Evolutionary conservation across 1,140 invertebrate species (phyloP).

Genomic region (Antheraea pernyi): DNA sequence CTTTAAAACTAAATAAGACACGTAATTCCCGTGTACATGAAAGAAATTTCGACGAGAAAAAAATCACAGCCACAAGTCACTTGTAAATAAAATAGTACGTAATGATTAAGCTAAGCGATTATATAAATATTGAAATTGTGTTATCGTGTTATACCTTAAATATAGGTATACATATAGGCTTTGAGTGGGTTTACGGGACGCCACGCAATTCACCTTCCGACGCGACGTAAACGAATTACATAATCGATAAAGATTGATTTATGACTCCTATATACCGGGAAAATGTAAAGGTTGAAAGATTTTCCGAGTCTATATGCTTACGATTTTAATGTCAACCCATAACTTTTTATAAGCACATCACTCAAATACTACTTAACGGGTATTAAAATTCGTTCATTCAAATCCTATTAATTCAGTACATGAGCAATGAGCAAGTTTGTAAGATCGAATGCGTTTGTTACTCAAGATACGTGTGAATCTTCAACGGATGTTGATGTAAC

Average conservation of each 20-base stretch:
- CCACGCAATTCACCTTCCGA: conserved; percentile 11
- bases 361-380: too few species aligned
- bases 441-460: too few species aligned
- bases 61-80: too few species aligned
- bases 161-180: neutral
- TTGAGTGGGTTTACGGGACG: neutral
- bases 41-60: too few species aligned
- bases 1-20: too few species aligned
- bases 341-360: neutral
- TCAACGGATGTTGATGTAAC: too few species aligned
- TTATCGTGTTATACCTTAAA: neutral
- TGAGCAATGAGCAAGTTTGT: too few species aligned
- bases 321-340: neutral
- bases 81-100: too few species aligned
- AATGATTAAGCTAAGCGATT: neutral
- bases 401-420: too few species aligned
- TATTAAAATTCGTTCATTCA: too few species aligned
- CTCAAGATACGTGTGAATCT: too few species aligned
- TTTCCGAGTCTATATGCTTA: neutral
- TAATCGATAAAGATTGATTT: conserved; percentile 9
- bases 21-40: too few species aligned
- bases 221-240: conserved; percentile 10
- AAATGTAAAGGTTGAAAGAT: neutral
- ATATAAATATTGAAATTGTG: neutral
- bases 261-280: neutral